Conservation (phyloP, 2,888 invertebrate genomes). For the Sialis lutaria region DNA sequence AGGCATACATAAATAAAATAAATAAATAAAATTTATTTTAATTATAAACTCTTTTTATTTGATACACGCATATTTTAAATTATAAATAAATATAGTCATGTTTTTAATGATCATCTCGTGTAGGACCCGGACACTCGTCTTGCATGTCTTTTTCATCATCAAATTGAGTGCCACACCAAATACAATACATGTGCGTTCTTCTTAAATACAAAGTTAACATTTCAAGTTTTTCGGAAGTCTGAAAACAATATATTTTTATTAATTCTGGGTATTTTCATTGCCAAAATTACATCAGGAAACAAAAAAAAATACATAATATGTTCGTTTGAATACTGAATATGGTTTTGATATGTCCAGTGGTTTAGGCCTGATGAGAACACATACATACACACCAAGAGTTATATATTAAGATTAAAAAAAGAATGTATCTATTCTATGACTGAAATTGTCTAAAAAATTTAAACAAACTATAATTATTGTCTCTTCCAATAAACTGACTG, state of each 20-base stretch:
- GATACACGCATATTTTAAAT: background rate
- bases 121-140: conserved; percentile 45
- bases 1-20: background rate
- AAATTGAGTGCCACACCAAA: conserved; percentile 61
- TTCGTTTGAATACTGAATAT: too few relatives aligned
- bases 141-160: conserved; percentile 40
- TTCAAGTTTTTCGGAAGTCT: conserved; percentile 37
- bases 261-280: background rate
- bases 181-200: conserved; percentile 53
- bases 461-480: too few relatives aligned
- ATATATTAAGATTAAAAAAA: too few relatives aligned
- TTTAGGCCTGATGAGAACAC: too few relatives aligned
- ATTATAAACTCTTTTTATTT: background rate
- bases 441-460: too few relatives aligned
- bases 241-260: conserved; percentile 8
- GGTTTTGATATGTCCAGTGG: too few relatives aligned
- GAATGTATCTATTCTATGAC: too few relatives aligned
- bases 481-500: too few relatives aligned
- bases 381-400: too few relatives aligned
- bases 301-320: too few relatives aligned
- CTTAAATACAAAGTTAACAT: conserved; percentile 46
- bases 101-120: conserved; percentile 37
- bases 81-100: background rate
- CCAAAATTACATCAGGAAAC: too few relatives aligned
- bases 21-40: background rate